phyloP scores from a whole-genome alignment of 2,888 invertebrate species.

The Scaptomyza parva region DNA sequence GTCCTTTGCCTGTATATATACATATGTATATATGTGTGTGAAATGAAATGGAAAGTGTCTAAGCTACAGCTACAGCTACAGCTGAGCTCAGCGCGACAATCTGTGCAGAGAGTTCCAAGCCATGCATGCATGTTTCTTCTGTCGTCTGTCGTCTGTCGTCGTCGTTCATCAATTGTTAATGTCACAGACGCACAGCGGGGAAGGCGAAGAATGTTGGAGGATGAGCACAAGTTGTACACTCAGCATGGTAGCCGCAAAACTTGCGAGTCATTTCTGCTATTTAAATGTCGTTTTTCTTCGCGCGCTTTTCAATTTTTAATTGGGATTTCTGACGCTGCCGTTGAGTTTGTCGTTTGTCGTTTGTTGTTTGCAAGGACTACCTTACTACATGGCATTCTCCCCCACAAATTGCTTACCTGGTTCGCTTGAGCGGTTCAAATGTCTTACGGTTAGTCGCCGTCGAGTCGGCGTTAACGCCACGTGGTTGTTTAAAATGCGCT shows the following conservation, averaged over 20 bases:
- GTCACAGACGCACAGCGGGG: slow-evolving; percentile 67
- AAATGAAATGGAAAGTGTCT: slow-evolving; percentile 59
- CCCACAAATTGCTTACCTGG: slow-evolving; percentile 40
- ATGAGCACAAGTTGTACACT: slow-evolving; percentile 41
- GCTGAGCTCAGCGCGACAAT: slow-evolving; percentile 66
- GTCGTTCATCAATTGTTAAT: slow-evolving; percentile 77
- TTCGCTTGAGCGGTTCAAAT: slow-evolving; percentile 52
- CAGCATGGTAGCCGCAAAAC: slow-evolving; percentile 55
- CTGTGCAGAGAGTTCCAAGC: slow-evolving; percentile 61
- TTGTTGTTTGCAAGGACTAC: slow-evolving; percentile 45
- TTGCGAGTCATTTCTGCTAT: slow-evolving; percentile 50
- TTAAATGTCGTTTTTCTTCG: slow-evolving; percentile 73
- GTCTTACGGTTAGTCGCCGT: slow-evolving; percentile 54
- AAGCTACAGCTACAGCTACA: no score
- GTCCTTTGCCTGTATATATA: slow-evolving; percentile 13
- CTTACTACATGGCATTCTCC: slow-evolving; percentile 17
- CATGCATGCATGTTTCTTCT: no score
- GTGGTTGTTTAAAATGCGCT: slow-evolving; percentile 71
- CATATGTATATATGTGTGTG: slow-evolving; percentile 32
- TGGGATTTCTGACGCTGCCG: slow-evolving; percentile 65
- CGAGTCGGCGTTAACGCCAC: slow-evolving; percentile 40
- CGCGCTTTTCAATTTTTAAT: slow-evolving; percentile 78
- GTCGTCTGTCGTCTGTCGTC: slow-evolving; percentile 42
- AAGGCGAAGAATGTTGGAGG: slow-evolving; percentile 28
- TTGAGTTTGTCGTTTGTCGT: slow-evolving; percentile 38